phyloP scores from a whole-genome alignment of 2,888 invertebrate species.

The Portevinia maculata region DNA sequence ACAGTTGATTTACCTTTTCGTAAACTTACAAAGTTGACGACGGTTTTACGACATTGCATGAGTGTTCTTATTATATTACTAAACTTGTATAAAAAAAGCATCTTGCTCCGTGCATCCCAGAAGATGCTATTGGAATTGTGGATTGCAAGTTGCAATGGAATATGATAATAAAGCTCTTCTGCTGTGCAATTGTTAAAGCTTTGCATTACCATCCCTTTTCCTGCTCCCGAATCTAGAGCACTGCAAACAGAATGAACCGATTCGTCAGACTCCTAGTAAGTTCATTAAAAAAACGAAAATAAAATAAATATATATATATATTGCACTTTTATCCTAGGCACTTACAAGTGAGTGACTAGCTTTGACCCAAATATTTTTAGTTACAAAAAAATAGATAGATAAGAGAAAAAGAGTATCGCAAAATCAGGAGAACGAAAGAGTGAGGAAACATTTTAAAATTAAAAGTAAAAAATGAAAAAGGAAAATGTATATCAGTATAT shows the following conservation, averaged over 20 bases:
- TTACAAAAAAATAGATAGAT: constrained; percentile 75
- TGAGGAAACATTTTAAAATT: constrained; percentile 10
- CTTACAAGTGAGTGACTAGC: constrained; percentile 81
- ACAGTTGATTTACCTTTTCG: no score
- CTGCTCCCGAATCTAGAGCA: constrained; percentile 48
- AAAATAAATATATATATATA: constrained; percentile 41
- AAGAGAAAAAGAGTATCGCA: constrained; percentile 10
- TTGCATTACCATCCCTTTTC: constrained; percentile 7
- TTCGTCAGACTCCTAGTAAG: constrained; percentile 59
- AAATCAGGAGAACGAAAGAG: constrained; percentile 6
- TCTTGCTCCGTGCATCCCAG: background rate
- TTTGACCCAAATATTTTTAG: constrained; percentile 80
- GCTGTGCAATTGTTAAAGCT: constrained; percentile 47
- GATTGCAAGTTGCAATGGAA: constrained; percentile 59
- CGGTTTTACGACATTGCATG: no score
- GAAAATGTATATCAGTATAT: background rate
- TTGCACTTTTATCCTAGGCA: constrained; percentile 74
- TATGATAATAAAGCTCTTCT: constrained; percentile 46
- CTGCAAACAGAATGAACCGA: constrained; percentile 53
- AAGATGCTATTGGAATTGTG: constrained; percentile 33
- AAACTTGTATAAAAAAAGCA: background rate
- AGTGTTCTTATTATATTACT: no score
- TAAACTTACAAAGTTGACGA: no score
- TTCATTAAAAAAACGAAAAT: constrained; percentile 29
- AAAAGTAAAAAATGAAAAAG: constrained; percentile 24